Evolutionary conservation across 2,797 vertebrate genomes (phyloP), one percentile per base, ranked within the genome.

Genomic region (Sebastes iracundus): DNA sequence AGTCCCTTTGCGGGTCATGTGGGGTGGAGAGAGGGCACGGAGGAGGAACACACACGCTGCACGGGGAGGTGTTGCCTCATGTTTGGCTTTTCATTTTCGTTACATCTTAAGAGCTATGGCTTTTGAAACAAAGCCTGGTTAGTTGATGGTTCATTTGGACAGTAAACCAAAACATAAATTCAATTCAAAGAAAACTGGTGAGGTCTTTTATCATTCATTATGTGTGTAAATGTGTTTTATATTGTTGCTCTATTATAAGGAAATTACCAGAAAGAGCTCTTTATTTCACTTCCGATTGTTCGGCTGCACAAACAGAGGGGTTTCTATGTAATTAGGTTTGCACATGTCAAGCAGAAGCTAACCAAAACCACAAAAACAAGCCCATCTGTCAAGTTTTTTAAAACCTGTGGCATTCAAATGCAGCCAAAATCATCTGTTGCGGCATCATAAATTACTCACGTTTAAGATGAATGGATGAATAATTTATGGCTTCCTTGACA

Each of bases 1-100:
- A 91, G 81, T 83, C 61, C 55, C 83, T 53, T 14, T 80, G 75
- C 64, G 71, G 88, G 86, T 86, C 84, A 74, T 76, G 62, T 72
- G 64, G 76, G 86, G 70, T 63, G 83, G 77, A 85, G 83, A 59
- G 62, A 52, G 71, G 75, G 33, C 79, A 73, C 8, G 2, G 79
- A 46, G 72, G 66, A 59, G 70, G 86, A 90, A 88, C 88, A 86
- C 86, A 87, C 83, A 80, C 61, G 27, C 68, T 22, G 71, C 25
- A 61, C 61, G 23, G 70, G 72, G 74, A 83, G 72, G 77, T 70
- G 75, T 72, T 76, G 69, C 71, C 5, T 79, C 65, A 22, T 69
- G 59, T 77, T 61, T 79, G 77, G 58, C 60, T 75, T 83, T 82
- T 22, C 20, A 64, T 72, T 80, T 67, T 68, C 46, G 9, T 27